Base-by-base conservation (phyloP, 2,797 vertebrate species). In the Semaprochilodus insignis region DNA sequence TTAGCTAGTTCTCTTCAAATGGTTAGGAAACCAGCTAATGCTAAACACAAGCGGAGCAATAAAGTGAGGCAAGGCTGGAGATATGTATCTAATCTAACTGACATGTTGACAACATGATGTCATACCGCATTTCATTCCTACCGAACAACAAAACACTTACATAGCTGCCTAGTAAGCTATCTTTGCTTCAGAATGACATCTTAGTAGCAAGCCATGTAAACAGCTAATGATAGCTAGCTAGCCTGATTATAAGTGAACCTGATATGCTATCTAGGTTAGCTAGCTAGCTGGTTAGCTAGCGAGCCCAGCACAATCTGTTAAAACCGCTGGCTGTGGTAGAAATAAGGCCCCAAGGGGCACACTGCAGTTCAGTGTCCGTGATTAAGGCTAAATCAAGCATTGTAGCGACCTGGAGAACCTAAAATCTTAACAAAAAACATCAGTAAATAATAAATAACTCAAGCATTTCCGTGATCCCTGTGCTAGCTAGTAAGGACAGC, bases 221-320 rank as follows among this genome's bases (percentile, higher is more conserved):
- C 80, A 81, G 21, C 71, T 70, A 77, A 51, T 13, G 36, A 17
- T 81, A 66, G 79, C 62, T 21, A 66, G 23, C 55, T 75, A 75
- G 21, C 63, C 57, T 19, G 15, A 44, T 3, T 1, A 14, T 13
- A 16, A 72, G 48, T 8, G n/a, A 27, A 52, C n/a, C 51, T 73
- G 70, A 54, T 54, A 31, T 55, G 7, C 70, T 7, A n/a, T 62
- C 57, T 23, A 52, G 14, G 44, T n/a, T 40, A 57, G 17, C 36
- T 51, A 13, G 55, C 14, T 63, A 31, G 5, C 7, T 54, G 6
- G 19, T 59, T 70, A n/a, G 40, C 63, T 36, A 66, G 7, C 13
- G 14, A 27, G n/a, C 44, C 21, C 7, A 71, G 69, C 36, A 4
- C 2, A 8, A 16, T 15, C 63, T 48, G 44, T 48, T 48, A 48